Conservation (phyloP, 2,797 vertebrate genomes). For the Ptychobarbus kaznakovi region DNA sequence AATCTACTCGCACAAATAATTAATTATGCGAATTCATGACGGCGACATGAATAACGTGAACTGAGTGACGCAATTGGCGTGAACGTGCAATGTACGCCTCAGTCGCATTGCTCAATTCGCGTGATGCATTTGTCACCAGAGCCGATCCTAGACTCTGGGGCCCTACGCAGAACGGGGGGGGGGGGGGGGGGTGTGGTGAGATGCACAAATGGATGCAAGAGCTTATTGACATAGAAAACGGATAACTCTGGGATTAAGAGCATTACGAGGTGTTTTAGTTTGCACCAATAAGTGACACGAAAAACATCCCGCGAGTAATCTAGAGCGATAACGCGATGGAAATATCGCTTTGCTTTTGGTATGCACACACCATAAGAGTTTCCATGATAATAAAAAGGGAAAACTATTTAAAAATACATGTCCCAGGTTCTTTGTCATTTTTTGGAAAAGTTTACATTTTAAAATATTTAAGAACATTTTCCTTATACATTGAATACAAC, state of each 20-base stretch:
- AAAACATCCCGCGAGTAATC: background rate
- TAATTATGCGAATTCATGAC: too few species aligned
- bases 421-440: background rate
- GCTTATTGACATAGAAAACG: background rate
- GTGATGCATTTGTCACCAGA: too few species aligned
- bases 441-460: background rate
- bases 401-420: background rate
- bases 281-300: background rate
- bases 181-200: too few species aligned
- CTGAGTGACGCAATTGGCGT: too few species aligned
- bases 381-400: background rate
- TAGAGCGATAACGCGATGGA: background rate
- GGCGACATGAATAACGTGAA: too few species aligned
- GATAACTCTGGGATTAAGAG: too few species aligned
- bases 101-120: too few species aligned
- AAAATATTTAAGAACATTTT: background rate
- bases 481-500: background rate
- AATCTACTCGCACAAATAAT: too few species aligned
- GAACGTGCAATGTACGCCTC: too few species aligned
- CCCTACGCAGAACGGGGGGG: too few species aligned
- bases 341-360: background rate
- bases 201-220: too few species aligned
- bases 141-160: too few species aligned
- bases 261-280: background rate
- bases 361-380: background rate